Evolutionary conservation across 2,797 vertebrate genomes (phyloP).

Genomic region (Petrocephalus sullivani): DNA sequence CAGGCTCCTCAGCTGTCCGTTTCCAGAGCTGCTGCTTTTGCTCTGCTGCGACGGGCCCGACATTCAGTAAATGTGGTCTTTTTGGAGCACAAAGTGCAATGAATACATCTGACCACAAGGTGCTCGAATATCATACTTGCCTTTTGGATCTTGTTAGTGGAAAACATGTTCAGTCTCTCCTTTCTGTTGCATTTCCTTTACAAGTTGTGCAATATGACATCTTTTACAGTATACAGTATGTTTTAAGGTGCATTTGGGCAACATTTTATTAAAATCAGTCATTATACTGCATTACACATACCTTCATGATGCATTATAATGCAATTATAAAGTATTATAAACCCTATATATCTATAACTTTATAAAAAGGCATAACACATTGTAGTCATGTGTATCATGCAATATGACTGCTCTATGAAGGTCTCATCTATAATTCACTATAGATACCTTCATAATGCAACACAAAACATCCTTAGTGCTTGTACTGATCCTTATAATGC

Average conservation of each 20-base stretch:
- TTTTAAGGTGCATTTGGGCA: not conserved
- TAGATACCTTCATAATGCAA: too few relatives aligned
- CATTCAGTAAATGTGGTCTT: not conserved
- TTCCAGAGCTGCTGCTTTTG: not conserved
- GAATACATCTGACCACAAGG: slow-evolving; percentile 6
- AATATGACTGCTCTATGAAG: too few relatives aligned
- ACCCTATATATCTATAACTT: too few relatives aligned
- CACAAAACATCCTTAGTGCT: too few relatives aligned
- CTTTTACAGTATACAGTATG: not conserved
- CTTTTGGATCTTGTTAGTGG: not conserved
- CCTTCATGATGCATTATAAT: too few relatives aligned
- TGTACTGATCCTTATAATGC: too few relatives aligned
- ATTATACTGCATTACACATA: too few relatives aligned
- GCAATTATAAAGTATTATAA: too few relatives aligned
- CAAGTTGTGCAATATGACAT: not conserved
- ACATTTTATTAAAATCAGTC: too few relatives aligned
- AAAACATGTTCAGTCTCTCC: not conserved
- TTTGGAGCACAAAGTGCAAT: not conserved
- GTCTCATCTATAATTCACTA: too few relatives aligned
- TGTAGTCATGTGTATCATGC: too few relatives aligned
- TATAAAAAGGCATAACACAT: too few relatives aligned
- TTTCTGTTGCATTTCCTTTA: not conserved
- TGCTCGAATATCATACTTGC: not conserved
- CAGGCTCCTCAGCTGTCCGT: not conserved
- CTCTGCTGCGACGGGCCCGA: not conserved